Percentiles rank a stretch among this genome's conserved stretches.
Conservation (phyloP, 2,888 invertebrate species). For the Exocentrus adspersus region DNA sequence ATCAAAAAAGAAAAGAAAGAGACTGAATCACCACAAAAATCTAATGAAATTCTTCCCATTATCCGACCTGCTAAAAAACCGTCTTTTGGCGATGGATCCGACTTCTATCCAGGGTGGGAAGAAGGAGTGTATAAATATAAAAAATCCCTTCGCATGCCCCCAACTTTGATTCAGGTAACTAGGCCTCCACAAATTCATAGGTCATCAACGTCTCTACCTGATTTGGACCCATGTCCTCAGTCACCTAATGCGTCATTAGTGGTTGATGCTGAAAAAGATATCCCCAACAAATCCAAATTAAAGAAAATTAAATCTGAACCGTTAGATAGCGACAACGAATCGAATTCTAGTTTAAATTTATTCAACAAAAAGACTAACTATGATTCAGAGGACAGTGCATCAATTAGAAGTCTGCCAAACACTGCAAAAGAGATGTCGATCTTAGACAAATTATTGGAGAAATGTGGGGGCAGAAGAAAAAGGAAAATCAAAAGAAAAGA, state of each 20-base stretch:
- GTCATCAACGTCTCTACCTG: slow-evolving; percentile 80
- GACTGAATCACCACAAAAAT: slow-evolving; percentile 27
- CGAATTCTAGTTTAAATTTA: slow-evolving; percentile 70
- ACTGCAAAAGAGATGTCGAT: slow-evolving; percentile 65
- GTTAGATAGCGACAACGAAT: slow-evolving; percentile 72
- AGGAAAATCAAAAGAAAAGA: slow-evolving; percentile 69
- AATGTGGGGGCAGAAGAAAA: slow-evolving; percentile 69
- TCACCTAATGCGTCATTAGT: slow-evolving; percentile 76
- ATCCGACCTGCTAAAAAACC: slow-evolving; percentile 66
- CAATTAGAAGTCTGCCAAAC: slow-evolving; percentile 71
- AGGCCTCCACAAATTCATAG: slow-evolving; percentile 76
- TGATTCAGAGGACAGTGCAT: slow-evolving; percentile 77
- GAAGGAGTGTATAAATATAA: slow-evolving; percentile 86
- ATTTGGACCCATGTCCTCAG: slow-evolving; percentile 78
- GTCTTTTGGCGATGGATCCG: slow-evolving; percentile 76
- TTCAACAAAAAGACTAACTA: slow-evolving; percentile 68
- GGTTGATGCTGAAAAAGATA: slow-evolving; percentile 65
- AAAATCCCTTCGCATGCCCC: slow-evolving; percentile 82
- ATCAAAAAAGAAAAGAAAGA: slow-evolving; percentile 22
- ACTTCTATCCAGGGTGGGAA: slow-evolving; percentile 84
- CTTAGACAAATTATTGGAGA: slow-evolving; percentile 74
- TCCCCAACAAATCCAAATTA: slow-evolving; percentile 44
- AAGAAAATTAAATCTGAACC: slow-evolving; percentile 61
- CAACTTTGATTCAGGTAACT: slow-evolving; percentile 81
- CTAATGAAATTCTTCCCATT: slow-evolving; percentile 38